Evolutionary conservation across 1,140 invertebrate genomes (phyloP), one percentile per base, ranked within the genome.

Genomic region (Mesaphorura yosii): DNA sequence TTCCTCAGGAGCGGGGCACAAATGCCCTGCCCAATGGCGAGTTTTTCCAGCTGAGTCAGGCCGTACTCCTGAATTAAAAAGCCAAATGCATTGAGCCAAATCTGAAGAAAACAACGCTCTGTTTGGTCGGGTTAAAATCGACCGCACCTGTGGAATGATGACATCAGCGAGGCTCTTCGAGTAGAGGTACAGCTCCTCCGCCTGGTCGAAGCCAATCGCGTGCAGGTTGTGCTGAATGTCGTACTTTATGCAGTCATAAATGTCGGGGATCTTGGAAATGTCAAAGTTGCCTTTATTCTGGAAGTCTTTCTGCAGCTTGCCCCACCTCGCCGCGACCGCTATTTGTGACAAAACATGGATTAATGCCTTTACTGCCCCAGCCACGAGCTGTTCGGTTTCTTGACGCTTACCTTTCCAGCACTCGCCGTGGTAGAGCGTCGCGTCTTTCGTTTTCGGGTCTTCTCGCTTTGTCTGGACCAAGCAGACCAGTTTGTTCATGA

Each of bases 171-270:
- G 71, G 66, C 93, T 90, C 72, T 97, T 96, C 0, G 91, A 86
- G 69, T 88, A 88, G 29, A 86, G 87, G 66, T 96, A 97, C 19
- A 98, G 73, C 68, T 97, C 91, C 68, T 97, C 88, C 1, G 93
- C 84, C 66, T 89, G 79, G 63, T 92, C 83, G 70, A 94, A 96
- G 68, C 95, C 86, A 62, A 98, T 67, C 1, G 87, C 90, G 66
- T 92, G 84, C 65, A 93, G 87, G 70, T 99, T 99, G 66, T 99
- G 96, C 66, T 98, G 94, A 53, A 98, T 69, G 73, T 99, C 95
- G 67, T 95, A 98, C 66, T 98, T 98, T 60, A 98, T 98, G 68
- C 94, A 98, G 73, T 99, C 96, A 67, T 98, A 99, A 59, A 99
- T 98, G 69, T 98, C 96, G 0, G 96, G 95, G 57, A 99, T 93